Conservation (phyloP, 2,113 vertebrate species). For the Cottus gobio region DNA sequence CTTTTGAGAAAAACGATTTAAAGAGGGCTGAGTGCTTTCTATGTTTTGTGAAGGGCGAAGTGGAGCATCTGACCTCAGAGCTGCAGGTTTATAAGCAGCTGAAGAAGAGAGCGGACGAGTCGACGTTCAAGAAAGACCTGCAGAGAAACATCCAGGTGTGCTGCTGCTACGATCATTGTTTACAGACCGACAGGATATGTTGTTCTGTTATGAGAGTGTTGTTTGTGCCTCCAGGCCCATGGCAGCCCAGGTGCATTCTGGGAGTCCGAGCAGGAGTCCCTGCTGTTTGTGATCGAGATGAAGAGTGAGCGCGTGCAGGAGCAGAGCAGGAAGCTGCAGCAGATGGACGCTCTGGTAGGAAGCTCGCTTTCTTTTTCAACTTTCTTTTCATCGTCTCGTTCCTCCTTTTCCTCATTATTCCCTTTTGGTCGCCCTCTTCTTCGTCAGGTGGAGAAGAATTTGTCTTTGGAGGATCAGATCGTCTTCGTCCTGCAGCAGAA, state of each 20-base stretch:
- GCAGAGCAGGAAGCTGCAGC: conserved; percentile 86
- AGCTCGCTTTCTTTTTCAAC: too few species aligned
- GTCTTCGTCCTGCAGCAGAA: conserved; percentile 88
- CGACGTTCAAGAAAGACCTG: conserved; percentile 88
- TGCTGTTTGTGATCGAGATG: conserved; percentile 97
- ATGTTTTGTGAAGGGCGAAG: conserved; percentile 73
- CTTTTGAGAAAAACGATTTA: too few species aligned
- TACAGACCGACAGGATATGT: too few species aligned
- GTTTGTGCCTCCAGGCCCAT: conserved; percentile 81
- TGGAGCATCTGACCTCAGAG: conserved; percentile 81
- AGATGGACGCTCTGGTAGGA: conserved; percentile 86
- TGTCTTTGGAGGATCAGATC: conserved; percentile 88
- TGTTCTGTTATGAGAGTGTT: too few species aligned
- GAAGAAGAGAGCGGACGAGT: conserved; percentile 87
- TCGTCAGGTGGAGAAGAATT: conserved; percentile 87
- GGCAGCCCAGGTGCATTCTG: conserved; percentile 94
- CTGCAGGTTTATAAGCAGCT: conserved; percentile 86
- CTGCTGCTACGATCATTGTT: too few species aligned
- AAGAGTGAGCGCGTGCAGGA: conserved; percentile 89
- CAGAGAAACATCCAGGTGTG: conserved; percentile 85
- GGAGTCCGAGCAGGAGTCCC: conserved; percentile 95
- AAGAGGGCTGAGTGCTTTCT: too few species aligned
- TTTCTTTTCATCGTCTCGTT: too few species aligned
- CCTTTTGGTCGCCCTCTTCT: too few species aligned
- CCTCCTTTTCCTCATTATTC: not conserved